Percentiles rank a stretch among this genome's conserved stretches.
Conservation (phyloP, 2,113 vertebrate species). For the Setophaga petechia region DNA sequence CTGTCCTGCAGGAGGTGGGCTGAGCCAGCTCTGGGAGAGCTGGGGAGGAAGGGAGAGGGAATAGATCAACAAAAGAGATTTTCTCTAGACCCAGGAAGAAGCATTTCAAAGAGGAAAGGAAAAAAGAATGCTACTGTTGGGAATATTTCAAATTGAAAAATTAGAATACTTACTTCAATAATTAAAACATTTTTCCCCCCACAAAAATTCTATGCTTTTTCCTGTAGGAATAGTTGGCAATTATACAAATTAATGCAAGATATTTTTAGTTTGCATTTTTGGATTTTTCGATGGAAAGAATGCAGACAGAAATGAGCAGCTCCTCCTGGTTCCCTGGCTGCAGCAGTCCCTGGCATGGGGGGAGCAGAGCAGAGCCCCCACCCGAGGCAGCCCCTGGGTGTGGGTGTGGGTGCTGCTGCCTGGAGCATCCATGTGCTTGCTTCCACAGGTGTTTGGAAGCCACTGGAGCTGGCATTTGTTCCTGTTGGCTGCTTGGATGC, state of each 20-base stretch:
- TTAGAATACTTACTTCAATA: neutral
- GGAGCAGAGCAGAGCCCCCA: neutral
- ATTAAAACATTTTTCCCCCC: neutral
- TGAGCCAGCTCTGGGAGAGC: neutral
- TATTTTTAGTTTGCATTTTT: neutral
- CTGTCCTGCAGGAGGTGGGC: neutral
- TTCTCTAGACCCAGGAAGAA: neutral
- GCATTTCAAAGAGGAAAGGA: neutral
- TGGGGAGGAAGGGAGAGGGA: neutral
- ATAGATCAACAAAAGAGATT: neutral
- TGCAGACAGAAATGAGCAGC: neutral
- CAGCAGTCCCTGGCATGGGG: fast-evolving
- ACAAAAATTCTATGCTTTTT: neutral
- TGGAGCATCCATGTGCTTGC: neutral
- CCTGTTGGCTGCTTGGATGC: neutral
- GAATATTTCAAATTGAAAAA: neutral
- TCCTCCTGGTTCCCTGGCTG: neutral
- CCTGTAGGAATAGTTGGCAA: neutral
- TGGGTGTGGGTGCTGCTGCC: neutral
- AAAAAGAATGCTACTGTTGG: neutral
- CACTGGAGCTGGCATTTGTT: fast-evolving
- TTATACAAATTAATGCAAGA: slow-evolving; percentile 17
- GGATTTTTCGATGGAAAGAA: neutral
- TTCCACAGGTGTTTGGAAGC: neutral
- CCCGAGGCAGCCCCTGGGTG: neutral